phyloP scores from a whole-genome alignment of 30 jellyfish, hydroid and myxozoan genomes.

The Cassiopea xamachana region DNA sequence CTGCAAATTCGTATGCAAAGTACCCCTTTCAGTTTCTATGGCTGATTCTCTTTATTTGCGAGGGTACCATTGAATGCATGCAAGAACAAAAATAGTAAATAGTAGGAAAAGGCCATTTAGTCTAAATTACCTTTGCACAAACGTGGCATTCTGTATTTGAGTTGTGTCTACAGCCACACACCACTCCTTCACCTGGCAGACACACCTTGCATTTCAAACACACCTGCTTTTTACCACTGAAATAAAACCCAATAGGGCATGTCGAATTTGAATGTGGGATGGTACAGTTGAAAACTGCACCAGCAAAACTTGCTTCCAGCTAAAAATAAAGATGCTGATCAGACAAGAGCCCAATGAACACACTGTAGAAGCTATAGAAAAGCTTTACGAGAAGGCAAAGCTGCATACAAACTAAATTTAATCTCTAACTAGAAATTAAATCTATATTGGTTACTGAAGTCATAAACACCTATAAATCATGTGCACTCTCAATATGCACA shows the following conservation, averaged over 20 bases:
- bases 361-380: background rate
- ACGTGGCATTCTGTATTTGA: slow-evolving; percentile 12
- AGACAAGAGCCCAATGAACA: background rate
- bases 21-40: no score
- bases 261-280: background rate
- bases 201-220: slow-evolving; percentile 9
- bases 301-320: background rate
- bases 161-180: background rate
- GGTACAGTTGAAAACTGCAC: background rate
- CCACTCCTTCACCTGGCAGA: slow-evolving; percentile 11
- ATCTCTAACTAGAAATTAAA: background rate
- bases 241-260: slow-evolving; percentile 1
- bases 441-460: background rate
- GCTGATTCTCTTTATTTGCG: no score
- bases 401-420: background rate
- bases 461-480: background rate
- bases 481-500: background rate
- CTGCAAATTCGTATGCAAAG: no score
- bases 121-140: slow-evolving; percentile 24
- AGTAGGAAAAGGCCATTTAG: background rate
- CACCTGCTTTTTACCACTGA: background rate
- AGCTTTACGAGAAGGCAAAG: background rate
- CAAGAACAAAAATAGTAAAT: background rate
- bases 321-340: background rate
- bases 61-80: background rate